These are phyloP conservation scores for Potamarius usumacintae DNA, from an alignment of 2,113 vertebrate genomes.

Conservation along the genomic window DNA sequence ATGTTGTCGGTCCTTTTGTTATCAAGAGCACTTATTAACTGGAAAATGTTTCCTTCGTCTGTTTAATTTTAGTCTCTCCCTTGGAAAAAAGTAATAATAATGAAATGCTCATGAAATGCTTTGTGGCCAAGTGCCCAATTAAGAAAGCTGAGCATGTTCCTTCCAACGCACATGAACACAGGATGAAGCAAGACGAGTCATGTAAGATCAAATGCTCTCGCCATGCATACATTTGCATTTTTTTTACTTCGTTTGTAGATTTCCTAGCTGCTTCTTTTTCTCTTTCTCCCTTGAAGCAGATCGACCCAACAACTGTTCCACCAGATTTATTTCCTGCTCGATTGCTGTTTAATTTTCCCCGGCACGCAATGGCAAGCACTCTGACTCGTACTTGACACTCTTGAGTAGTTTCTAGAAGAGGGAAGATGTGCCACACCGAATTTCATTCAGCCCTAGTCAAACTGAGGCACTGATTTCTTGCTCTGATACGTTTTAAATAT, in stretches of 20 bases:
- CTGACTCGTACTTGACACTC: slow-evolving; percentile 16
- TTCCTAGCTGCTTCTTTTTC: neutral
- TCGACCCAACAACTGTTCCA: slow-evolving; percentile 39
- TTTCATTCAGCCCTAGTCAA: slow-evolving; percentile 1
- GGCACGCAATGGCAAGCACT: neutral
- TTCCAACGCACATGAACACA: neutral
- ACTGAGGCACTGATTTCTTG: neutral
- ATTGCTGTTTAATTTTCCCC: slow-evolving; percentile 69
- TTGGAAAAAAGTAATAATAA: no score
- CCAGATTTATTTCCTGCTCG: slow-evolving; percentile 62
- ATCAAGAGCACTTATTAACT: neutral
- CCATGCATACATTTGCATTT: slow-evolving; percentile 13
- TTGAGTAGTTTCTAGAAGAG: neutral
- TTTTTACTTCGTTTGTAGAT: neutral
- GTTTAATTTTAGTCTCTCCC: no score
- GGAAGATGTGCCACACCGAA: neutral
- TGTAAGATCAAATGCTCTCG: neutral
- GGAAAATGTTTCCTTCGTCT: neutral
- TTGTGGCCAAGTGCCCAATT: neutral
- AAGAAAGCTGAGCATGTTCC: neutral
- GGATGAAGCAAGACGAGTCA: neutral
- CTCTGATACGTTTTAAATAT: neutral
- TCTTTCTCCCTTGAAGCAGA: neutral
- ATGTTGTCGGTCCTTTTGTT: neutral
- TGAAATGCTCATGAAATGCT: no score